Evolutionary conservation across 2,113 vertebrate species (phyloP).

Genomic region (Corythaeola cristata): DNA sequence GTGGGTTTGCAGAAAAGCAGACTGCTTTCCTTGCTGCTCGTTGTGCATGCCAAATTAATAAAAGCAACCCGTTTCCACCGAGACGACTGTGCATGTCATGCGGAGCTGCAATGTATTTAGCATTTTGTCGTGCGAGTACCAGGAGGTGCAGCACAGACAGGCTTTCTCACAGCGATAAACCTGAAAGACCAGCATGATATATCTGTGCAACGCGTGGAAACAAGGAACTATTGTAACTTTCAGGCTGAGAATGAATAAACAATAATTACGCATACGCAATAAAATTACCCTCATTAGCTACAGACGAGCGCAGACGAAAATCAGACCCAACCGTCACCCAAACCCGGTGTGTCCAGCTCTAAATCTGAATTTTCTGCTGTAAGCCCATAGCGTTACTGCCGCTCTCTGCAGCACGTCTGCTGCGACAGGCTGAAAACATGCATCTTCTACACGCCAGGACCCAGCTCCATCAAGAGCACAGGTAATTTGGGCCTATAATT

Average conservation of each 20-base stretch:
- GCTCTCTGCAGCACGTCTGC: neutral
- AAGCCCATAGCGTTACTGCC: neutral
- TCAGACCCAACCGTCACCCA: neutral
- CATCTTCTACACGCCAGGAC: neutral
- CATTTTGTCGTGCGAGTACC: neutral
- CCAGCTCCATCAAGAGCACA: constrained; percentile 8
- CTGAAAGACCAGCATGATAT: constrained; percentile 46
- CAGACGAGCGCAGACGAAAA: neutral
- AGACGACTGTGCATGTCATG: neutral
- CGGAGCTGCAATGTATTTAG: neutral
- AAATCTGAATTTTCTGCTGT: neutral
- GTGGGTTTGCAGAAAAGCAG: neutral
- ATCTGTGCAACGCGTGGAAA: neutral
- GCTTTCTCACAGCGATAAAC: neutral
- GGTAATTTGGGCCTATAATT: constrained; percentile 56
- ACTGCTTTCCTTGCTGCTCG: neutral
- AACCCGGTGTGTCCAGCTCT: neutral
- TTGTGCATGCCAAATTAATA: neutral
- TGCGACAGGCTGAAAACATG: constrained; percentile 25
- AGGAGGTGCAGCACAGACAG: neutral
- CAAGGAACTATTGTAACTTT: neutral
- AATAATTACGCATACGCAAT: constrained; percentile 6
- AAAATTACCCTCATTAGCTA: neutral
- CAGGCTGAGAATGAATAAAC: constrained; percentile 34
- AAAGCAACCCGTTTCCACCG: neutral